phyloP scores from a whole-genome alignment of 1,140 invertebrate genomes.

The Colletes latitarsis region DNA sequence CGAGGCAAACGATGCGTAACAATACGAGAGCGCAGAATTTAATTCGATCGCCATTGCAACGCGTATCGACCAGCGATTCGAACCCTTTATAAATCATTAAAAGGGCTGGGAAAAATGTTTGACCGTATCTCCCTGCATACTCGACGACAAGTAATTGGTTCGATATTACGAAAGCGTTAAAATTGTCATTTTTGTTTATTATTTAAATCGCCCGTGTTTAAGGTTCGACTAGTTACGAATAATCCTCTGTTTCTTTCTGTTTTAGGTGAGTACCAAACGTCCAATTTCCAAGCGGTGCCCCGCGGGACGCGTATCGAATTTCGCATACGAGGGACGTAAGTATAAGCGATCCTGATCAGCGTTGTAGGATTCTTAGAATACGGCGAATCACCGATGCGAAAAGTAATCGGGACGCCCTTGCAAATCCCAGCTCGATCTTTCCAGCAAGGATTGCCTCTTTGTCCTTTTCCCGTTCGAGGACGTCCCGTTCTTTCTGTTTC shows the following conservation, averaged over 20 bases:
- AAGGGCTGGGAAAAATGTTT: no score
- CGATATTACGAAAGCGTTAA: no score
- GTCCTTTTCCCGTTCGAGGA: conserved; percentile 12
- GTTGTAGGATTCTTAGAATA: conserved; percentile 52
- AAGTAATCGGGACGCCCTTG: conserved; percentile 71
- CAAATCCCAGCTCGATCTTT: conserved; percentile 76
- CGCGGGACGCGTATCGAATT: conserved; percentile 41
- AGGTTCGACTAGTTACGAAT: conserved; percentile 31
- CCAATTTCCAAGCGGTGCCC: conserved; percentile 27
- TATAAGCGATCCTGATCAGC: conserved; percentile 39
- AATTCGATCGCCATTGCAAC: no score
- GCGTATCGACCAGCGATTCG: no score
- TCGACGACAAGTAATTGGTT: no score
- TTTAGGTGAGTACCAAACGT: conserved; percentile 70
- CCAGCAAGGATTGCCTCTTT: conserved; percentile 60
- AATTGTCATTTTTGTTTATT: no score
- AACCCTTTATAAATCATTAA: no score
- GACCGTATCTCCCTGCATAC: no score
- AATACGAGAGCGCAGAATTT: no score
- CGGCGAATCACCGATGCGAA: conserved; percentile 65
- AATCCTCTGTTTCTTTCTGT: conserved; percentile 66
- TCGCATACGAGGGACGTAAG: conserved; percentile 45
- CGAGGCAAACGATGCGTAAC: no score
- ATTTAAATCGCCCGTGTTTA: background rate
- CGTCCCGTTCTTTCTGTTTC: conserved; percentile 10